Conservation (phyloP, 1,140 invertebrate genomes). For the Uloborus diversus region DNA sequence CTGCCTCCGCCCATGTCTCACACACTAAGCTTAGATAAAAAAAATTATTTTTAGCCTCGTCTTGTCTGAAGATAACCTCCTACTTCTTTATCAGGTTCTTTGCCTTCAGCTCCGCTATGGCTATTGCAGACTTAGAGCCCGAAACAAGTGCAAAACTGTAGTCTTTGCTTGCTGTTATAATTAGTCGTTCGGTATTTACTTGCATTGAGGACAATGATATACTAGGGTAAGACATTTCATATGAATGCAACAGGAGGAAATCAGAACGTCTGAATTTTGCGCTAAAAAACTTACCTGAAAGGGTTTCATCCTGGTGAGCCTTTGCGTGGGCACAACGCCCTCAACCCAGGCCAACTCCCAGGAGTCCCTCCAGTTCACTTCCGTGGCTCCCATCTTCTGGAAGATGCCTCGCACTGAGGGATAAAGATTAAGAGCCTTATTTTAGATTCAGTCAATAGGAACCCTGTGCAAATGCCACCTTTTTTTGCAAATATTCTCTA, state of each 20-base stretch:
- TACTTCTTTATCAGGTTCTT: too few relatives aligned
- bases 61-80: too few relatives aligned
- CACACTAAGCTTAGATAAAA: too few relatives aligned
- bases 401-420: neutral
- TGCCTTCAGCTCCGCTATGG: neutral
- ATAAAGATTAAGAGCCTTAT: neutral
- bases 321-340: neutral
- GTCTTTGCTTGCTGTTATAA: neutral
- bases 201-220: neutral
- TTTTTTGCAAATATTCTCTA: neutral
- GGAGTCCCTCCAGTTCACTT: neutral
- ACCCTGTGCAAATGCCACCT: neutral
- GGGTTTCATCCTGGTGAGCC: neutral
- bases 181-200: neutral
- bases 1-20: too few relatives aligned
- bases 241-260: neutral
- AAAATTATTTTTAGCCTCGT: too few relatives aligned
- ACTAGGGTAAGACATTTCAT: neutral
- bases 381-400: neutral
- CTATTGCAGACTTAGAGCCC: neutral
- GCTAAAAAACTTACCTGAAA: slow-evolving; percentile 32
- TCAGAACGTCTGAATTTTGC: neutral
- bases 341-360: slow-evolving; percentile 25
- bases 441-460: neutral
- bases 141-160: neutral